phyloP scores from a whole-genome alignment of 2,888 invertebrate species.

The Actias luna region DNA sequence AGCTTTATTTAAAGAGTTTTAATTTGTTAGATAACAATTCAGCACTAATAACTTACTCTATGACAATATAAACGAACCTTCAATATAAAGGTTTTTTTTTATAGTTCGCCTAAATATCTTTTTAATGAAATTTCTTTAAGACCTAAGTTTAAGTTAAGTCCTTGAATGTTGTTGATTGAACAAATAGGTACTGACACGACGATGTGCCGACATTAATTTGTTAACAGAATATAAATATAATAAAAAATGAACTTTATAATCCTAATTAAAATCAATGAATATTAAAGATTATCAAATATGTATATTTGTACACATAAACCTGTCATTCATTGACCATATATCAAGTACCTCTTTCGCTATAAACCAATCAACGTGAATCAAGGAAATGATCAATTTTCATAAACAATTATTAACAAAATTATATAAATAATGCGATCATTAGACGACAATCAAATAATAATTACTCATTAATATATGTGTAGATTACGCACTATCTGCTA shows the following conservation, averaged over 20 bases:
- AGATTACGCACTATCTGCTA: slow-evolving; percentile 10
- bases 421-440: not conserved
- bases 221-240: not conserved
- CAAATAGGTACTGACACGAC: too few species aligned
- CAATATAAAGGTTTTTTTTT: too few species aligned
- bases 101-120: too few species aligned
- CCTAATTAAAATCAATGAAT: not conserved
- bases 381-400: not conserved
- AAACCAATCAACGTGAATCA: not conserved
- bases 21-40: too few species aligned
- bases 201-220: not conserved
- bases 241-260: not conserved
- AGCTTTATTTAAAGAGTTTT: too few species aligned
- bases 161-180: too few species aligned
- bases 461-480: slow-evolving; percentile 13
- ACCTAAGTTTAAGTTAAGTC: too few species aligned
- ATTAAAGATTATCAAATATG: not conserved
- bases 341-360: not conserved
- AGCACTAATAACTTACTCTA: too few species aligned
- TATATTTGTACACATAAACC: not conserved
- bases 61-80: too few species aligned
- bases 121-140: too few species aligned
- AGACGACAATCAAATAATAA: slow-evolving; percentile 12
- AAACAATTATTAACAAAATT: slow-evolving; percentile 5
- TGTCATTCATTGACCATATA: not conserved